These are phyloP conservation scores for Melanotaenia maccullochi DNA, from an alignment of 2,797 vertebrate genomes.

Conservation along the genomic window DNA sequence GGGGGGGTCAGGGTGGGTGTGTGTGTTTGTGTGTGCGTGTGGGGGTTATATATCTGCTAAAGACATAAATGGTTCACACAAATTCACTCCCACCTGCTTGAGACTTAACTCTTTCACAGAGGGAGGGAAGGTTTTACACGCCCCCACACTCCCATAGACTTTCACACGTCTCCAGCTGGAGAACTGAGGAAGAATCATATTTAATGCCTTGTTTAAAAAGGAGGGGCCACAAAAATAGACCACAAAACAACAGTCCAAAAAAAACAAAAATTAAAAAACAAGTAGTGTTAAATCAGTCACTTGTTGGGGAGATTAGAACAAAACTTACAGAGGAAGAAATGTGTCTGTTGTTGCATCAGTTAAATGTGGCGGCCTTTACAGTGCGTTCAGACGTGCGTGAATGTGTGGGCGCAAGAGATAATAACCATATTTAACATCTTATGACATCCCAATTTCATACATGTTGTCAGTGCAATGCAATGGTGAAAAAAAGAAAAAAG, in stretches of 20 bases:
- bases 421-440: conserved; percentile 81
- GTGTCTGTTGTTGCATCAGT: conserved; percentile 51
- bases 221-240: conserved; percentile 76
- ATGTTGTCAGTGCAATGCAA: conserved; percentile 76
- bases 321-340: conserved; percentile 48
- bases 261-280: conserved; percentile 49
- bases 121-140: conserved; percentile 79
- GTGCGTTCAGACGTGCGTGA: conserved; percentile 49
- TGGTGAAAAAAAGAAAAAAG: conserved; percentile 65
- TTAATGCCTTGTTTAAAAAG: conserved; percentile 80
- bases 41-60: conserved; percentile 76
- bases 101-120: conserved; percentile 83
- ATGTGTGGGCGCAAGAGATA: conserved; percentile 70
- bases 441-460: conserved; percentile 82
- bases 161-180: conserved; percentile 83
- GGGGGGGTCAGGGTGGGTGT: conserved; percentile 13
- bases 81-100: conserved; percentile 84
- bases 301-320: conserved; percentile 62
- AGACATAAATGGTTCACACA: conserved; percentile 82
- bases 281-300: conserved; percentile 60
- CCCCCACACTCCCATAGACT: conserved; percentile 81
- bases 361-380: conserved; percentile 44
- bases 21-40: conserved; percentile 16
- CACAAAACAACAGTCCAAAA: conserved; percentile 66
- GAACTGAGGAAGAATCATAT: conserved; percentile 78